Evolutionary conservation across 2,797 vertebrate genomes (phyloP).

Genomic region (Lithobates sylvaticus): DNA sequence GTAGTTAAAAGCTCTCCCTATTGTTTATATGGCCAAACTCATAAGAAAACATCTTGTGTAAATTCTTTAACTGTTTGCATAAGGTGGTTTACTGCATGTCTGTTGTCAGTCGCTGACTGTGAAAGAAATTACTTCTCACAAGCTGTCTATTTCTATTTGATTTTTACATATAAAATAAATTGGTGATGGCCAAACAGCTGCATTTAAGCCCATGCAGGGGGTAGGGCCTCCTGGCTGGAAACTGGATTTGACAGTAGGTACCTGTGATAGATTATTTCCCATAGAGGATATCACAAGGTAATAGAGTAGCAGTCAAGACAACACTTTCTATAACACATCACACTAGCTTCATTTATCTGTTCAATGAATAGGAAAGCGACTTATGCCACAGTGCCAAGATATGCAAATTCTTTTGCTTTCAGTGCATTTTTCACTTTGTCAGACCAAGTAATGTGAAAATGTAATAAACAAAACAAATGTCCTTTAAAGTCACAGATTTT

Average conservation of each 20-base stretch:
- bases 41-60: slow-evolving; percentile 55
- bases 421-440: slow-evolving; percentile 72
- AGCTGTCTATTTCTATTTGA: slow-evolving; percentile 54
- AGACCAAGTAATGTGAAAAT: slow-evolving; percentile 66
- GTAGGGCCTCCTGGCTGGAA: slow-evolving; percentile 67
- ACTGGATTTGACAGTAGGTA: slow-evolving; percentile 70
- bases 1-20: slow-evolving; percentile 24
- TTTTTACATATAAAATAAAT: slow-evolving; percentile 68
- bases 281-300: slow-evolving; percentile 67
- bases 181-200: slow-evolving; percentile 43
- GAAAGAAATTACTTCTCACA: slow-evolving; percentile 61
- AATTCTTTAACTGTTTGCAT: slow-evolving; percentile 63
- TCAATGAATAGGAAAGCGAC: slow-evolving; percentile 79
- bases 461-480: slow-evolving; percentile 68
- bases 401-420: slow-evolving; percentile 69
- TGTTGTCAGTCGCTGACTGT: slow-evolving; percentile 61
- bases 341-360: slow-evolving; percentile 77
- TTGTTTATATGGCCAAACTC: slow-evolving; percentile 37
- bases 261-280: slow-evolving; percentile 70
- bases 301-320: slow-evolving; percentile 68
- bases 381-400: slow-evolving; percentile 71
- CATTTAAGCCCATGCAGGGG: slow-evolving; percentile 64
- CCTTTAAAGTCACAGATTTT: slow-evolving; percentile 65
- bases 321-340: slow-evolving; percentile 69
- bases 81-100: slow-evolving; percentile 22